Evolutionary conservation across 2,888 invertebrate species (phyloP).

Genomic region (Tinea semifulvella): DNA sequence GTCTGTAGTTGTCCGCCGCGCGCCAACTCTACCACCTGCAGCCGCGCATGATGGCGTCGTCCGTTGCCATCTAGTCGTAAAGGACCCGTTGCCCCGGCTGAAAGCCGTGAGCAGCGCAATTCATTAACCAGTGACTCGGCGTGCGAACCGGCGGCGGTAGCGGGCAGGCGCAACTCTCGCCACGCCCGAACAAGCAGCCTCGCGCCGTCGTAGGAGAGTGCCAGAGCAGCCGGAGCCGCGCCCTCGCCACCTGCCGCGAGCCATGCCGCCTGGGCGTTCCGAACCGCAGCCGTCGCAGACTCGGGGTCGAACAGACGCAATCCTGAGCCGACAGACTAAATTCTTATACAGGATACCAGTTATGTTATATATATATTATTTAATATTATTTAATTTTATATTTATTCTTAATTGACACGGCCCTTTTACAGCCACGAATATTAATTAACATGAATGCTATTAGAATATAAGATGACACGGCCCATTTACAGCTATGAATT

Average conservation of each 20-base stretch:
- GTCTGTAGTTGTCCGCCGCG: slow-evolving; percentile 35
- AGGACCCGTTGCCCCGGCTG: slow-evolving; percentile 17
- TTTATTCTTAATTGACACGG: too few relatives aligned
- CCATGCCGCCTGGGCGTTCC: slow-evolving; percentile 19
- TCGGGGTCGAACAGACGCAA: slow-evolving; percentile 42
- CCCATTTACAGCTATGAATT: too few relatives aligned
- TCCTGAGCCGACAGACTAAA: slow-evolving; percentile 24
- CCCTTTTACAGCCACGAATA: too few relatives aligned
- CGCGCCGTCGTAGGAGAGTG: slow-evolving; percentile 33
- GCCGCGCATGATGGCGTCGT: slow-evolving; percentile 29
- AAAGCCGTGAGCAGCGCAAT: slow-evolving; percentile 29
- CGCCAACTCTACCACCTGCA: slow-evolving; percentile 38
- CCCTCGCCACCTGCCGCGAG: slow-evolving; percentile 17
- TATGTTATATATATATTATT: too few relatives aligned
- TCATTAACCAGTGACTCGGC: slow-evolving; percentile 54
- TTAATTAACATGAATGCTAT: too few relatives aligned
- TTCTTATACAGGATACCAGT: too few relatives aligned
- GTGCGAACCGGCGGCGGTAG: slow-evolving; percentile 39
- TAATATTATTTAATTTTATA: too few relatives aligned
- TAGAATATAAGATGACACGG: too few relatives aligned
- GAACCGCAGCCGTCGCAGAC: slow-evolving; percentile 24
- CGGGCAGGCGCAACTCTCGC: slow-evolving; percentile 22
- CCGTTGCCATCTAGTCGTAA: slow-evolving; percentile 36
- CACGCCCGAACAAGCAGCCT: slow-evolving; percentile 24
- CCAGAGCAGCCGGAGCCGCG: slow-evolving; percentile 27